Evolutionary conservation across 1,140 invertebrate genomes (phyloP).

Genomic region (Rhyzopertha dominica): DNA sequence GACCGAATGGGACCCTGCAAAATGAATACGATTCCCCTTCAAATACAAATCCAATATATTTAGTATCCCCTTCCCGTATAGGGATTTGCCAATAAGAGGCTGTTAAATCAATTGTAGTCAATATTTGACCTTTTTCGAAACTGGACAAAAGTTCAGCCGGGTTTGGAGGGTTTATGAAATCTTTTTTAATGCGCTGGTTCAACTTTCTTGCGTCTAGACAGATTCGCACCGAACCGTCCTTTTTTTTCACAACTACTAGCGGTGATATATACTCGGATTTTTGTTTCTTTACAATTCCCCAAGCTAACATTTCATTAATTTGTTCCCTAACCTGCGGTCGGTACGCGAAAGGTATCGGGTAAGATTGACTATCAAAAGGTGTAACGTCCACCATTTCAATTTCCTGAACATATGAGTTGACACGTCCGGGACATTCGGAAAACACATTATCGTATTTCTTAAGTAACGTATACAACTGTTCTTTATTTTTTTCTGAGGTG

Average conservation of each 20-base stretch:
- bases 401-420: conserved; percentile 7
- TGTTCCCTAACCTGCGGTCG: not conserved
- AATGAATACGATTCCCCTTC: conserved; percentile 6
- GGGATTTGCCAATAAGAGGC: conserved; percentile 13
- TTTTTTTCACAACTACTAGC: conserved; percentile 10
- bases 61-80: not conserved
- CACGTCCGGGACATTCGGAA: conserved; percentile 2
- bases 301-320: conserved; percentile 7
- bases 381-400: conserved; percentile 1
- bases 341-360: conserved; percentile 2
- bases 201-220: conserved; percentile 9
- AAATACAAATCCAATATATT: conserved; percentile 9
- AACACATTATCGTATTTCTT: not conserved
- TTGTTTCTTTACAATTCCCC: not conserved
- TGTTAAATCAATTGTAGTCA: conserved; percentile 9
- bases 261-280: conserved; percentile 7
- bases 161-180: conserved; percentile 5
- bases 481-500: conserved; percentile 1
- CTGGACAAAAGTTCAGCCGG: conserved; percentile 2
- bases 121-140: not conserved
- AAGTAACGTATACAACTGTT: conserved; percentile 1
- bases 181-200: conserved; percentile 4
- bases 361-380: not conserved
- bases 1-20: conserved; percentile 5
- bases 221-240: conserved; percentile 2